A percentile compares a stretch with the other conserved stretches of the same genome.
Conservation (phyloP, 2,888 invertebrate species). For the Ecliptopera silaceata region DNA sequence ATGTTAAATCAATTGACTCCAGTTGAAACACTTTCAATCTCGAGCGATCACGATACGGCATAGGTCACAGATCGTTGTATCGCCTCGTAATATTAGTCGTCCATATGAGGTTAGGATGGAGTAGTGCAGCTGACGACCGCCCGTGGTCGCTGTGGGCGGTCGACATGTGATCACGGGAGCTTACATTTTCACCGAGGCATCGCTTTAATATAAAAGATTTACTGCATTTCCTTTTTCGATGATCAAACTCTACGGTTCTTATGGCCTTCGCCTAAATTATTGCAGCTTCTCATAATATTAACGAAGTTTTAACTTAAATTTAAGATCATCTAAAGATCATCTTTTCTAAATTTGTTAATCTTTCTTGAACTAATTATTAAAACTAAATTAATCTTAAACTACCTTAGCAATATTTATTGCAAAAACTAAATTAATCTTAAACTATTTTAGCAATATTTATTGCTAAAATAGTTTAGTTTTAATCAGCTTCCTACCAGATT, state of each 20-base stretch:
- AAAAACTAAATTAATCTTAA: not conserved
- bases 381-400: no score
- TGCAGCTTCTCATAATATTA: constrained; percentile 6
- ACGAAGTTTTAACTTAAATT: constrained; percentile 5
- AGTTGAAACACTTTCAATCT: constrained; percentile 45
- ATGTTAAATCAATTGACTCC: constrained; percentile 28
- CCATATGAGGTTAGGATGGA: constrained; percentile 45
- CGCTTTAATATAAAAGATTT: constrained; percentile 27
- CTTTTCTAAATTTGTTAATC: constrained; percentile 9
- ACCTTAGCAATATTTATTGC: no score
- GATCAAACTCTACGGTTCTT: constrained; percentile 15
- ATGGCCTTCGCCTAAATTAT: constrained; percentile 3
- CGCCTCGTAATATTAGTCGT: constrained; percentile 37
- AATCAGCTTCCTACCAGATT: not conserved
- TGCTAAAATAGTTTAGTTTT: not conserved
- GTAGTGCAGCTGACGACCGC: constrained; percentile 24
- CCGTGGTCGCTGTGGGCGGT: constrained; percentile 34
- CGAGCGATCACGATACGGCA: constrained; percentile 45
- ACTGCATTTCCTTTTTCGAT: constrained; percentile 11
- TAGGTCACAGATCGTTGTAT: constrained; percentile 39
- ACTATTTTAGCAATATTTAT: not conserved
- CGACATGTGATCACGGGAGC: constrained; percentile 33
- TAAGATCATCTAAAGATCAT: constrained; percentile 1
- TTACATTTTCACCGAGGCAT: constrained; percentile 38
- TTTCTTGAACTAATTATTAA: not conserved